A percentile compares a stretch with the other conserved stretches of the same genome.
Evolutionary conservation across 2,113 vertebrate species (phyloP).

Genomic region (Percopsis transmontana): DNA sequence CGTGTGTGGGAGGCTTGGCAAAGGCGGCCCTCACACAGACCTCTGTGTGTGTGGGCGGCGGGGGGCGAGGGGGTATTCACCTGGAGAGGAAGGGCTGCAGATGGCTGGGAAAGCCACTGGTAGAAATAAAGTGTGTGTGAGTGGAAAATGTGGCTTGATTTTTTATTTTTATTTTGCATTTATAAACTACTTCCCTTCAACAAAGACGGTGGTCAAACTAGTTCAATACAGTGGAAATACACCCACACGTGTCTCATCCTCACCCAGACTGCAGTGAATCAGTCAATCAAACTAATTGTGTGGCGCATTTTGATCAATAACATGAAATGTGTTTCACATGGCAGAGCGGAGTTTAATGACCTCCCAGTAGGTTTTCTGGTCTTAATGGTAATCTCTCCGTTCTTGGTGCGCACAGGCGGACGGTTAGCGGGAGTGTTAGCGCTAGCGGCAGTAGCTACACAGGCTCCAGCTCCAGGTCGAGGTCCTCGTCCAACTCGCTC

Average conservation of each 20-base stretch:
- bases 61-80: background rate
- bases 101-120: constrained; percentile 37
- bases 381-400: background rate
- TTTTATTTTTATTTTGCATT: constrained; percentile 2
- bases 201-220: background rate
- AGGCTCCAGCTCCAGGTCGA: constrained; percentile 91
- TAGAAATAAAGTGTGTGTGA: background rate
- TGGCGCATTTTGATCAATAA: too few relatives aligned
- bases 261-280: too few relatives aligned
- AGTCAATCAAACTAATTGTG: too few relatives aligned
- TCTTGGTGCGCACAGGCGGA: constrained; percentile 77
- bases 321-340: too few relatives aligned
- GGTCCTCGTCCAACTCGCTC: constrained; percentile 82
- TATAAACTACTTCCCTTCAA: background rate
- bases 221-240: background rate
- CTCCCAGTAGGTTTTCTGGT: background rate
- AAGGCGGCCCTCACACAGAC: too few relatives aligned
- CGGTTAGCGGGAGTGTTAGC: constrained; percentile 87
- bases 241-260: too few relatives aligned
- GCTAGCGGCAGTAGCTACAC: constrained; percentile 92
- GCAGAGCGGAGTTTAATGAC: too few relatives aligned
- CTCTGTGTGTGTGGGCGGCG: background rate
- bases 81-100: constrained; percentile 20
- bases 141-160: constrained; percentile 25
- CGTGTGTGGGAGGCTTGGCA: background rate